Conservation (phyloP, 2,797 vertebrate species). For the Rhinatrema bivittatum region DNA sequence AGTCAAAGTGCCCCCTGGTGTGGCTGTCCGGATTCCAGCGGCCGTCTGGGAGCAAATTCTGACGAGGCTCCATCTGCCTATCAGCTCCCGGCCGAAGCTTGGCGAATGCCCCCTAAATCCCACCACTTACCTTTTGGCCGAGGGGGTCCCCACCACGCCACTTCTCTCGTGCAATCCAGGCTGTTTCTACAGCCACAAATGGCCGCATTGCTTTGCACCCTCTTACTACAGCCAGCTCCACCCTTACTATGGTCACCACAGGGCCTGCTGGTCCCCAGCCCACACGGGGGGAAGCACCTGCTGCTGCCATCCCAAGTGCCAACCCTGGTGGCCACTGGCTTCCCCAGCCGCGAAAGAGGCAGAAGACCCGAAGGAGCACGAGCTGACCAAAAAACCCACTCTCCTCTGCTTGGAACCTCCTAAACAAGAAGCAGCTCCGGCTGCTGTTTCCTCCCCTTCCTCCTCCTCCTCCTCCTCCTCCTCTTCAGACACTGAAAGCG, state of each 20-base stretch:
- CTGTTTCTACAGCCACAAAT: slow-evolving; percentile 10
- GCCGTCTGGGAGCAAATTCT: slow-evolving; percentile 53
- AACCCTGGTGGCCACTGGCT: slow-evolving; percentile 32
- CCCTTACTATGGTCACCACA: background rate
- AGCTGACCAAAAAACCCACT: slow-evolving; percentile 12
- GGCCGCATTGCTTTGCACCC: slow-evolving; percentile 9
- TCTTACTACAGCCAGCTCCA: background rate
- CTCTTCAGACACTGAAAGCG: slow-evolving; percentile 20
- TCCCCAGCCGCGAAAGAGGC: slow-evolving; percentile 10
- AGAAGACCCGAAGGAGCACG: slow-evolving; percentile 12
- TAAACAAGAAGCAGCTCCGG: background rate
- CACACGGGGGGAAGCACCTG: slow-evolving; percentile 10
- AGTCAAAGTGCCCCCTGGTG: slow-evolving; percentile 42
- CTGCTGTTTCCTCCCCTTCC: background rate
- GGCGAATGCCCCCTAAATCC: background rate
- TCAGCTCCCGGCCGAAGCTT: slow-evolving; percentile 12
- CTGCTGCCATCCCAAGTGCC: slow-evolving; percentile 15
- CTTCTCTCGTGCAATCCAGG: background rate
- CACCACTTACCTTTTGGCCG: slow-evolving; percentile 5
- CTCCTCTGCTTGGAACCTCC: slow-evolving; percentile 23
- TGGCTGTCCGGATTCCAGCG: slow-evolving; percentile 58
- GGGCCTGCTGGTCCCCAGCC: slow-evolving; percentile 16
- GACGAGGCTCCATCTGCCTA: slow-evolving; percentile 44
- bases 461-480: slow-evolving; percentile 24
- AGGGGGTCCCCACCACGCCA: background rate